phyloP scores from a whole-genome alignment of 2,888 invertebrate species.

The Drosophila stalkeri region DNA sequence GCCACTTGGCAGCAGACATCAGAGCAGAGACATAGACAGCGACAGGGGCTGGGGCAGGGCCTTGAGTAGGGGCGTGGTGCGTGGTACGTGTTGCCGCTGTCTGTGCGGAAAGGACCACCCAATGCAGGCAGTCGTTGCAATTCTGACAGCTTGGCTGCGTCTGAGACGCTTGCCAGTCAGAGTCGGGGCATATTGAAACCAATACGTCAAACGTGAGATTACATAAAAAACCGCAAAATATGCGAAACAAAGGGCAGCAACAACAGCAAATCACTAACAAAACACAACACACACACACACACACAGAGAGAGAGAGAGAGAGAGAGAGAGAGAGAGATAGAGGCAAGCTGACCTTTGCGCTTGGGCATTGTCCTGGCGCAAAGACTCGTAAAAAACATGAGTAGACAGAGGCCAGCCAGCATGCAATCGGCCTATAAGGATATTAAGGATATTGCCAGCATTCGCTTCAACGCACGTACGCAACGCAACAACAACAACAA shows the following conservation, averaged over 20 bases:
- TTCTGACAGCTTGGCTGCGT: conserved; percentile 49
- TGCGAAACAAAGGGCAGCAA: conserved; percentile 66
- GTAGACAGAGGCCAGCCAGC: conserved; percentile 56
- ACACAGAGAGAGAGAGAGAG: conserved; percentile 12
- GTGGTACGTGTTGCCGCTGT: conserved; percentile 66
- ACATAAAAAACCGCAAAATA: conserved; percentile 80
- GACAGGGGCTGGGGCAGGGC: background rate
- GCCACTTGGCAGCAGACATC: conserved; percentile 24
- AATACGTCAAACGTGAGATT: conserved; percentile 81
- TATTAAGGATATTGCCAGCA: conserved; percentile 59
- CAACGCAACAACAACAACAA: conserved; percentile 1
- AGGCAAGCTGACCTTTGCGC: conserved; percentile 64
- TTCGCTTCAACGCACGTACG: conserved; percentile 59
- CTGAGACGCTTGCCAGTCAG: conserved; percentile 3
- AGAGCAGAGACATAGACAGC: background rate
- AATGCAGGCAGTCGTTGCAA: conserved; percentile 51
- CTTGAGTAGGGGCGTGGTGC: background rate
- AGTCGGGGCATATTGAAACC: conserved; percentile 65
- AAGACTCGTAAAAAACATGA: conserved; percentile 77
- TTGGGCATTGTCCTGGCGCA: conserved; percentile 73
- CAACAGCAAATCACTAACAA: conserved; percentile 18
- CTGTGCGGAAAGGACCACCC: conserved; percentile 61
- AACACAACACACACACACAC: conserved; percentile 13
- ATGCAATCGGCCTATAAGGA: conserved; percentile 69
- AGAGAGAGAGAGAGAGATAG: conserved; percentile 19